Percentiles rank a stretch among this genome's conserved stretches.
phyloP scores from a whole-genome alignment of 2,888 invertebrate species.

The Drosophila kambysellisi region DNA sequence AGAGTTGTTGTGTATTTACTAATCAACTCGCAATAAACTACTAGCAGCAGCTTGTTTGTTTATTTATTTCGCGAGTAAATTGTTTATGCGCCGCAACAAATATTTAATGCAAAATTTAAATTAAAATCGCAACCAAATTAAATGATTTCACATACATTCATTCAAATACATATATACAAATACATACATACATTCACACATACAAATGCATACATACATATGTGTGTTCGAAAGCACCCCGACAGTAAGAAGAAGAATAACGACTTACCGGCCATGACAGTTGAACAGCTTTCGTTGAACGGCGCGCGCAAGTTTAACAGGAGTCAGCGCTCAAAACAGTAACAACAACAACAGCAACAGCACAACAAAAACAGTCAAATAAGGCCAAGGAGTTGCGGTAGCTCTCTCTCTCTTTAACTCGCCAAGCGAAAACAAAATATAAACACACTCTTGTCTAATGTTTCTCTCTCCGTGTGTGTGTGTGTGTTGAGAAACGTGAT shows the following conservation, averaged over 20 bases:
- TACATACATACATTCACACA: background rate
- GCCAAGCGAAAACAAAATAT: conserved; percentile 16
- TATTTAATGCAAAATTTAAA: conserved; percentile 29
- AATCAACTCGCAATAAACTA: conserved; percentile 36
- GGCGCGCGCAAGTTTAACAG: conserved; percentile 60
- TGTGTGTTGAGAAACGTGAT: conserved; percentile 39
- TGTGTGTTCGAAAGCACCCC: conserved; percentile 10
- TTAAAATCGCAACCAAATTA: conserved; percentile 10
- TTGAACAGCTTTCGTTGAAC: conserved; percentile 85
- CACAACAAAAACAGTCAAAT: conserved; percentile 51
- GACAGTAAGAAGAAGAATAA: conserved; percentile 32
- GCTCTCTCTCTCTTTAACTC: conserved; percentile 40
- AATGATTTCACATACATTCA: conserved; percentile 6
- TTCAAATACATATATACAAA: background rate
- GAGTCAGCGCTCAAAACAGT: conserved; percentile 47
- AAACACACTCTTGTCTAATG: conserved; percentile 22
- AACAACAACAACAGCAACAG: conserved; percentile 40
- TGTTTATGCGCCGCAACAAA: conserved; percentile 48
- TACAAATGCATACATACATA: background rate
- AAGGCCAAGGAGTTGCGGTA: conserved; percentile 67
- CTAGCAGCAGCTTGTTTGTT: conserved; percentile 14
- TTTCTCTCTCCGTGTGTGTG: conserved; percentile 22
- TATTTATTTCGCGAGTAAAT: conserved; percentile 58
- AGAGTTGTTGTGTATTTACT: conserved; percentile 13
- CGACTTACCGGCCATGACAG: conserved; percentile 93